Evolutionary conservation across 2,113 vertebrate genomes (phyloP).

Genomic region (Hymenochirus boettgeri): DNA sequence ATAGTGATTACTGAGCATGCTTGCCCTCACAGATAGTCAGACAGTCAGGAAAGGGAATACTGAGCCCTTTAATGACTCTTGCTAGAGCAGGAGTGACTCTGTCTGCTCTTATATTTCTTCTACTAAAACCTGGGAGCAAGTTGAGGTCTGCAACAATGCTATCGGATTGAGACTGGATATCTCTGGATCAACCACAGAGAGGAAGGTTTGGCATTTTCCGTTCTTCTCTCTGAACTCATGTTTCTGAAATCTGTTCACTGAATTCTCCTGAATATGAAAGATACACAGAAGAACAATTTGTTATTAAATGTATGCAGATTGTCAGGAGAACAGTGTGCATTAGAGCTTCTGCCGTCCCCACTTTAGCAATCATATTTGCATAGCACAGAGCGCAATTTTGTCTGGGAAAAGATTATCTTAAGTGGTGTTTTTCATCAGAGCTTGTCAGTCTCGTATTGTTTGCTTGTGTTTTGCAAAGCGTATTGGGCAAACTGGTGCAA

Average conservation of each 20-base stretch:
- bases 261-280: neutral
- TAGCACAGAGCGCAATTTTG: conserved; percentile 56
- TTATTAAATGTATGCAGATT: conserved; percentile 17
- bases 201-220: neutral
- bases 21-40: no score
- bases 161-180: no score
- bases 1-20: no score
- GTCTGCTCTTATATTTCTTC: no score
- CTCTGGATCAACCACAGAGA: no score
- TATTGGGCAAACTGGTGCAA: conserved; percentile 51
- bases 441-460: conserved; percentile 54
- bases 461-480: conserved; percentile 40
- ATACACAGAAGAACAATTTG: neutral
- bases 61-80: no score
- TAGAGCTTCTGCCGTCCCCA: conserved; percentile 56
- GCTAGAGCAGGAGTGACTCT: no score
- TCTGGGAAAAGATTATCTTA: conserved; percentile 53
- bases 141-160: no score
- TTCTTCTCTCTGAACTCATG: neutral
- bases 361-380: conserved; percentile 65
- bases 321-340: conserved; percentile 33
- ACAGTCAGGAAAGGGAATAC: no score
- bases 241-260: neutral
- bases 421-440: conserved; percentile 63
- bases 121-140: no score